Evolutionary conservation across 2,113 vertebrate genomes (phyloP), one percentile per base, ranked within the genome.

Genomic region (Brachirus orientalis): DNA sequence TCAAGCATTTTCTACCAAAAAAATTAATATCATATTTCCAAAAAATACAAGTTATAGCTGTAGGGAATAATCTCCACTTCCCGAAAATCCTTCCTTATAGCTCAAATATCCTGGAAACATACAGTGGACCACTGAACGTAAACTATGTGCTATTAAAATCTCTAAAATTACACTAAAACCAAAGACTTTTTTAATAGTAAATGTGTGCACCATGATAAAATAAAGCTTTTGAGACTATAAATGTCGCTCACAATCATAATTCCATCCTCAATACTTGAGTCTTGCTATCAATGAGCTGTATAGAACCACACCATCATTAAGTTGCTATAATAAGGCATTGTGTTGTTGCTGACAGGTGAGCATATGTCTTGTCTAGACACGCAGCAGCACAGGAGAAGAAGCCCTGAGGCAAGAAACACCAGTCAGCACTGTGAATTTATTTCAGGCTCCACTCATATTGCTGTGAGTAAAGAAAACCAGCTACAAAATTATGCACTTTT

Each of bases 311-410:
- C 17, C 4, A 8, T 38, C 45, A 50, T 28, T 46, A 17, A 28
- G 40, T 43, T 37, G 20, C 28, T 28, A 28, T 28, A 28, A 53
- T 33, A 41, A 52, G 8, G 9, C 28, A 8, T 37, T 36, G 47
- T 17, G 9, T 20, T 59, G n/a, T 18, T 46, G 44, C 45, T 44
- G 33, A 71, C 62, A 72, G 68, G 68, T 69, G 56, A 53, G 60
- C 35, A 50, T 41, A 4, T 36, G 8, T 50, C 43, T 36, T 62
- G 63, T 63, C 59, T 41, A 20, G 18, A 72, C 80, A 64, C 45
- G 77, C 45, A 47, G 4, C 35, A 3, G 16, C 20, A 60, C 20
- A 63, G 19, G 10, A 48, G 19, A 58, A 17, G 13, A 11, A 54
- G 52, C 59, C 63, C 19, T 9, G 11, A 62, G 60, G 63, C 19